Percentiles rank a stretch among this genome's conserved stretches.
phyloP scores from a whole-genome alignment of 1,140 invertebrate species.

The Myzus persicae region DNA sequence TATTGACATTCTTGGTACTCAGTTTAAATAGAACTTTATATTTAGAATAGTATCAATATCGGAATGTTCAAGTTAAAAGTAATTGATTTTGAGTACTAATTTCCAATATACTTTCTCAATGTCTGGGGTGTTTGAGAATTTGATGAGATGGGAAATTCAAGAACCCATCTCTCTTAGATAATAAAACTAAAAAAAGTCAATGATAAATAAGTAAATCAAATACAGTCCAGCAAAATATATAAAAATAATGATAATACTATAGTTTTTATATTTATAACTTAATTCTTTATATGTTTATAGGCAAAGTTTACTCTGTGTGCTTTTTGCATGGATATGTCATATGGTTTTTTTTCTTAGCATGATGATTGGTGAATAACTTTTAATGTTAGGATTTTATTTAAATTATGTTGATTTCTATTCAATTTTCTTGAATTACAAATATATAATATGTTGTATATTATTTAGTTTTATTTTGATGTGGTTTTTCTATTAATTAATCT shows the following conservation, averaged over 20 bases:
- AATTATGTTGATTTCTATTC: not conserved
- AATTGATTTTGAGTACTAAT: not conserved
- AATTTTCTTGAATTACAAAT: not conserved
- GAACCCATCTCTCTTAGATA: not conserved
- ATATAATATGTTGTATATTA: no score
- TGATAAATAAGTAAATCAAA: not conserved
- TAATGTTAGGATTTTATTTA: not conserved
- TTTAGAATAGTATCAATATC: not conserved
- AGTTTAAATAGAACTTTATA: not conserved
- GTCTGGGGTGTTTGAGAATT: not conserved
- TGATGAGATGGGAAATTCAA: not conserved
- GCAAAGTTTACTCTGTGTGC: not conserved
- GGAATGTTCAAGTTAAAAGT: not conserved
- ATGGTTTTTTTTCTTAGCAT: not conserved
- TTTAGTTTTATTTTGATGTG: no score
- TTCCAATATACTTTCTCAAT: not conserved
- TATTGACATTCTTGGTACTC: not conserved
- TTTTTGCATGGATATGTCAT: not conserved
- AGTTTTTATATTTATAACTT: not conserved
- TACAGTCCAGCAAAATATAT: not conserved
- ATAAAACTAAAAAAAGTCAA: not conserved
- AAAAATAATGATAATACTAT: no score
- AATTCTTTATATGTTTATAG: not conserved
- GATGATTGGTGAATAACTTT: not conserved
- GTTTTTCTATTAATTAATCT: not conserved